phyloP scores from a whole-genome alignment of 2,797 vertebrate genomes.

The Pygocentrus nattereri region DNA sequence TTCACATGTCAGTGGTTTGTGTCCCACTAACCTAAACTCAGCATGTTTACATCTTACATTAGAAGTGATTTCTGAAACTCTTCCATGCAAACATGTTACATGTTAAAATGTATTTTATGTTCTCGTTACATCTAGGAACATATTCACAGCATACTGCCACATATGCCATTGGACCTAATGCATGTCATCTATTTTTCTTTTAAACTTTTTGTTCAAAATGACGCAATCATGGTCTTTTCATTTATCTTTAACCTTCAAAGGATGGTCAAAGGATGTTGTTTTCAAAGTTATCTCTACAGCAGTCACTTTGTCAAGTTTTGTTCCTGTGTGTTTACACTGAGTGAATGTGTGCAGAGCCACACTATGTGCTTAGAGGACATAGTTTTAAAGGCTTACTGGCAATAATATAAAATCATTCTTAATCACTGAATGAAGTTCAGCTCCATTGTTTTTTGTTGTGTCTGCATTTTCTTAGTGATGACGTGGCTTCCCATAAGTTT shows the following conservation, averaged over 20 bases:
- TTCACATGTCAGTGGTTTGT: slow-evolving; percentile 36
- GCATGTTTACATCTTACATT: background rate
- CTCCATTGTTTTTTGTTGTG: background rate
- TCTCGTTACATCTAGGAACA: background rate
- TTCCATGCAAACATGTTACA: too few species aligned
- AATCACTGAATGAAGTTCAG: background rate
- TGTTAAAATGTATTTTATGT: too few species aligned
- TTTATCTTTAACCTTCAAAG: background rate
- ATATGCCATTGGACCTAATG: background rate
- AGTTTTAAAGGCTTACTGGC: background rate
- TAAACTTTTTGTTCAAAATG: background rate
- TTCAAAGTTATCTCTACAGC: slow-evolving; percentile 12
- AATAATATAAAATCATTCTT: background rate
- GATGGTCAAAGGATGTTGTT: slow-evolving; percentile 9
- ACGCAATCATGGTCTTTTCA: background rate
- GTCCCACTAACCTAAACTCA: slow-evolving; percentile 15
- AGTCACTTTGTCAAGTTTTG: background rate
- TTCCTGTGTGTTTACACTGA: slow-evolving; percentile 14
- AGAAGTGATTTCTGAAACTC: background rate
- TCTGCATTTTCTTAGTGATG: slow-evolving; percentile 22
- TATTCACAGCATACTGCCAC: background rate
- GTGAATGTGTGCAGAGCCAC: background rate
- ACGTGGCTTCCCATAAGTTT: slow-evolving; percentile 19
- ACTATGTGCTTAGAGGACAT: background rate
- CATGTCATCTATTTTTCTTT: too few species aligned